phyloP scores from a whole-genome alignment of 2,888 invertebrate genomes.

The Neria commutata region DNA sequence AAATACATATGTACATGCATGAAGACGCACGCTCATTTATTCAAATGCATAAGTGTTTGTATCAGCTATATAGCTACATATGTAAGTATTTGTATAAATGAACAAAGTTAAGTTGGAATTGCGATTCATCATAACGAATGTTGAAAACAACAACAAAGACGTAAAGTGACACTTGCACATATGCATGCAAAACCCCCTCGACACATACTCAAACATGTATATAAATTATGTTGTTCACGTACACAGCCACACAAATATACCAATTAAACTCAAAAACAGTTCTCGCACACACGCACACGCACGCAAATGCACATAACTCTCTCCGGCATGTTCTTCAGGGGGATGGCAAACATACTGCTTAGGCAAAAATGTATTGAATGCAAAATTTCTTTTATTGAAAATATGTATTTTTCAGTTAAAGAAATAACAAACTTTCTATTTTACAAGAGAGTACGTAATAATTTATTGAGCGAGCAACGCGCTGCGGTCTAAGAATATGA shows the following conservation, averaged over 20 bases:
- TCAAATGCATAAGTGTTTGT: background rate
- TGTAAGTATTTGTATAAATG: conserved; percentile 31
- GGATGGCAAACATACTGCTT: too few relatives aligned
- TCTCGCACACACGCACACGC: conserved; percentile 4
- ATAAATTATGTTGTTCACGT: background rate
- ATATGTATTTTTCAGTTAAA: too few relatives aligned
- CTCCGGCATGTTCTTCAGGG: too few relatives aligned
- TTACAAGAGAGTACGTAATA: too few relatives aligned
- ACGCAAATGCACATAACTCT: background rate
- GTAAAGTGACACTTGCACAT: conserved; percentile 5
- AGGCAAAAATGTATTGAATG: too few relatives aligned
- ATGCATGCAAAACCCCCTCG: background rate
- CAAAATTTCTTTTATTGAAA: too few relatives aligned
- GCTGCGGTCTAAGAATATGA: too few relatives aligned
- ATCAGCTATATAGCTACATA: conserved; percentile 12
- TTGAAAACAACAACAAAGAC: conserved; percentile 13
- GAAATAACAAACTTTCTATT: too few relatives aligned
- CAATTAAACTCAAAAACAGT: background rate
- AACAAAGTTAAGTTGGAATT: conserved; percentile 51
- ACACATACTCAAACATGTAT: background rate
- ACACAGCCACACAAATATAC: conserved; percentile 13
- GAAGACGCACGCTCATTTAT: too few relatives aligned
- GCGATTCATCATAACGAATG: conserved; percentile 43
- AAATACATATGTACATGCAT: too few relatives aligned
- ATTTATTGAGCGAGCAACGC: too few relatives aligned